These are phyloP conservation scores for Zosterops pallidus DNA, from an alignment of 2,113 vertebrate genomes.

Conservation along the genomic window DNA sequence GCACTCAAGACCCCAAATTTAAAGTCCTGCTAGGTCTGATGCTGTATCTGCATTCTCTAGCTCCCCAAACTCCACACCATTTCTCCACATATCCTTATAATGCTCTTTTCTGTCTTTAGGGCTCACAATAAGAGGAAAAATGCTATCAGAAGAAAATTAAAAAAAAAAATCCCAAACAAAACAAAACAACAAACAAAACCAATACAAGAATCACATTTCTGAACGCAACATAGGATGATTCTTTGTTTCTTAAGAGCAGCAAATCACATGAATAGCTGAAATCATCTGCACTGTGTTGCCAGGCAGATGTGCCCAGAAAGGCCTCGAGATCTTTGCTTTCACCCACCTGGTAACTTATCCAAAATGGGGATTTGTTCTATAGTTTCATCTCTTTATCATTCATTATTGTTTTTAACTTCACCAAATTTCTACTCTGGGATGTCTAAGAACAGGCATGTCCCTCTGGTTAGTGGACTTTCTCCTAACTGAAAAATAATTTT, in stretches of 20 bases:
- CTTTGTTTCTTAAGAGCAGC: slow-evolving; percentile 34
- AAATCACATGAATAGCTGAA: slow-evolving; percentile 36
- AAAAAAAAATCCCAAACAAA: background rate
- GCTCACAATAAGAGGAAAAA: background rate
- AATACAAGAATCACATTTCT: background rate
- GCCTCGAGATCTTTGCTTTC: background rate
- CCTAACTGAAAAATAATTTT: background rate
- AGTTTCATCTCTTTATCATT: background rate
- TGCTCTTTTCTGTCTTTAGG: background rate
- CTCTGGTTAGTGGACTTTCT: background rate
- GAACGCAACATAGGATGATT: slow-evolving; percentile 26
- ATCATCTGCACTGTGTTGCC: background rate
- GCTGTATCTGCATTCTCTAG: background rate
- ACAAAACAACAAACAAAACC: background rate
- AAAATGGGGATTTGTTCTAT: background rate
- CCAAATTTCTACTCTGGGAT: background rate
- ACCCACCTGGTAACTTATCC: background rate
- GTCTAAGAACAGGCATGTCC: background rate
- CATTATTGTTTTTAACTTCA: background rate
- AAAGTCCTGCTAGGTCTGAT: background rate
- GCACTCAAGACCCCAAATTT: background rate
- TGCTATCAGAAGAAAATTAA: background rate
- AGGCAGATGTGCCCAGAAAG: background rate
- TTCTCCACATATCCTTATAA: background rate
- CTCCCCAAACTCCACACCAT: background rate